These are phyloP conservation scores for Lophius americanus DNA, from an alignment of 2,797 vertebrate species.

Conservation along the genomic window DNA sequence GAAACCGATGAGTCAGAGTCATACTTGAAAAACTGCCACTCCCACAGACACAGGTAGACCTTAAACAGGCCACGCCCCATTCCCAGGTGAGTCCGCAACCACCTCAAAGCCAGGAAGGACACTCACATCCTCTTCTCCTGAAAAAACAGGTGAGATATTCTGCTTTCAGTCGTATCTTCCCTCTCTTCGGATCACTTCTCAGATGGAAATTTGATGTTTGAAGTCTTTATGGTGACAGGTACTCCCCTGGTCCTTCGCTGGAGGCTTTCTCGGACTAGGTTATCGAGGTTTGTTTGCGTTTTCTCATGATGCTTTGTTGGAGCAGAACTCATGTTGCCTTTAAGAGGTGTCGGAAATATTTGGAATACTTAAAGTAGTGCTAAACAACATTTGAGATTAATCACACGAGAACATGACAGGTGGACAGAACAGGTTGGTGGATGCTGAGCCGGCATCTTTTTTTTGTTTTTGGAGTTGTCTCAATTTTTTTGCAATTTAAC, in stretches of 20 bases:
- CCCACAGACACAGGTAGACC: constrained; percentile 29
- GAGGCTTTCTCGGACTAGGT: neutral
- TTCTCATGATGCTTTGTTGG: constrained; percentile 34
- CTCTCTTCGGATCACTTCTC: neutral
- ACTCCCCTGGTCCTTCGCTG: neutral
- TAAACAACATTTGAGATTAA: neutral
- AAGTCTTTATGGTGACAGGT: neutral
- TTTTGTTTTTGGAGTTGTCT: no score
- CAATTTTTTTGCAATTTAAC: no score
- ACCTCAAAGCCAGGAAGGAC: constrained; percentile 10
- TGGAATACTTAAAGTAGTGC: neutral
- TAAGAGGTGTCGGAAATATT: constrained; percentile 34
- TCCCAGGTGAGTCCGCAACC: constrained; percentile 47
- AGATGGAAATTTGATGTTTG: neutral
- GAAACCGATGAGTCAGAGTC: constrained; percentile 50
- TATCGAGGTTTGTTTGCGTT: constrained; percentile 34
- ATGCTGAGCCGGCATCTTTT: no score
- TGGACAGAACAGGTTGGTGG: neutral
- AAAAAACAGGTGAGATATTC: constrained; percentile 17
- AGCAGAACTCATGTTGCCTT: constrained; percentile 12
- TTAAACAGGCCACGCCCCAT: constrained; percentile 22
- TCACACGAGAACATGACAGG: neutral
- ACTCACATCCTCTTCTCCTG: constrained; percentile 9
- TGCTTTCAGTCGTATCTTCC: neutral
- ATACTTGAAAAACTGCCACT: neutral